phyloP scores from a whole-genome alignment of 2,113 vertebrate genomes.

The Pimephales promelas region DNA sequence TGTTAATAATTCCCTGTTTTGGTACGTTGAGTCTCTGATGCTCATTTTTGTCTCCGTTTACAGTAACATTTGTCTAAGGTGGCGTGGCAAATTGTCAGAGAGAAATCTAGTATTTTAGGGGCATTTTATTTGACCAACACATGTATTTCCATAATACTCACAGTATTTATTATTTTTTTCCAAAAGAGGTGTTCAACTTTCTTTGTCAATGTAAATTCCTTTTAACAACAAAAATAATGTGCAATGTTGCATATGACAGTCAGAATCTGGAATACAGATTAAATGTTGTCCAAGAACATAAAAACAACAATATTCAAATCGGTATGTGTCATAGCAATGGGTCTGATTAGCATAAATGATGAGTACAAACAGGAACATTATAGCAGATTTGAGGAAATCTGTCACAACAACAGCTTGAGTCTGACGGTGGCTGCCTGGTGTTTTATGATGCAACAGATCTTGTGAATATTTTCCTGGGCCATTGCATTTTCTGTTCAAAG shows the following conservation, averaged over 20 bases:
- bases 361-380: constrained; percentile 24
- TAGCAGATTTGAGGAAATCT: constrained; percentile 10
- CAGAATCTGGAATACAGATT: constrained; percentile 12
- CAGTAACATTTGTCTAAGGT: background rate
- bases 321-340: background rate
- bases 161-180: too few species aligned
- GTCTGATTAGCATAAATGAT: constrained; percentile 24
- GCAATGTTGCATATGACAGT: background rate
- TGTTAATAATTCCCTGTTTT: background rate
- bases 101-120: background rate
- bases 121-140: background rate
- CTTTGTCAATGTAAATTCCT: background rate
- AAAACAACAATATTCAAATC: constrained; percentile 5
- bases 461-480: constrained; percentile 20
- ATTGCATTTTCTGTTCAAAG: background rate
- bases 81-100: background rate
- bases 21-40: background rate
- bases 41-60: background rate
- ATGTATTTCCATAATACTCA: background rate
- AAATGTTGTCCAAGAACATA: background rate
- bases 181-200: background rate
- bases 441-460: constrained; percentile 21
- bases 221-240: background rate
- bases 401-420: constrained; percentile 37
- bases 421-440: constrained; percentile 17